These are phyloP conservation scores for Sebastolobus altivelis DNA, from an alignment of 2,797 vertebrate species.

Conservation along the genomic window DNA sequence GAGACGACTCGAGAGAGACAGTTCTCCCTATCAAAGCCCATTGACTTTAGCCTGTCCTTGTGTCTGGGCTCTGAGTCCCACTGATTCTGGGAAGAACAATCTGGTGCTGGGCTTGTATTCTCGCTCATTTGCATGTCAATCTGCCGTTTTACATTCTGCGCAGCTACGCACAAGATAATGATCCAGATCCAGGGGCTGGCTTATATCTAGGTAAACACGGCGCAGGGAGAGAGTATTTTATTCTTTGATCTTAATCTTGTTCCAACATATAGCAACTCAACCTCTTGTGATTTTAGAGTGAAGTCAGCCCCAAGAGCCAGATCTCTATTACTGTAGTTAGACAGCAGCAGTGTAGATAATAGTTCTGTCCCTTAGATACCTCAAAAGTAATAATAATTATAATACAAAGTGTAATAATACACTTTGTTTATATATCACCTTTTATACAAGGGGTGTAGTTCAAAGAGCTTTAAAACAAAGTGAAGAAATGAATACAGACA, in stretches of 20 bases:
- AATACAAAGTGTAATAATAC: background rate
- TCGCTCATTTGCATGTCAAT: slow-evolving; percentile 65
- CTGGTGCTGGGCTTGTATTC: slow-evolving; percentile 44
- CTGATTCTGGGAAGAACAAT: slow-evolving; percentile 51
- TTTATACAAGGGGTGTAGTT: background rate
- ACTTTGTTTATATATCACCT: background rate
- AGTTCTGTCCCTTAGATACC: background rate
- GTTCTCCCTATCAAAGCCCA: slow-evolving; percentile 58
- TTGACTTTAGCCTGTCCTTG: slow-evolving; percentile 71
- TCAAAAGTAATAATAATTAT: background rate
- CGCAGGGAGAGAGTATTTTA: background rate
- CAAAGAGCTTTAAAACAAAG: background rate
- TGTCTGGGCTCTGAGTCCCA: slow-evolving; percentile 54
- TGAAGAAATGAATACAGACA: background rate
- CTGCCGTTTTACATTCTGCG: slow-evolving; percentile 56
- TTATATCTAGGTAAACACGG: slow-evolving; percentile 47
- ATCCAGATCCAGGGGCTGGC: slow-evolving; percentile 32
- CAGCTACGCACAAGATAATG: slow-evolving; percentile 23
- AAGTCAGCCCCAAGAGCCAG: slow-evolving; percentile 31
- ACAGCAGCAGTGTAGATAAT: slow-evolving; percentile 22
- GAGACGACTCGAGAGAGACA: slow-evolving; percentile 47
- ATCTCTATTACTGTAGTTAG: slow-evolving; percentile 25
- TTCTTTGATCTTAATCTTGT: slow-evolving; percentile 28
- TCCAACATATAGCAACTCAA: slow-evolving; percentile 3
- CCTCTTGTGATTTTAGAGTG: slow-evolving; percentile 8